Conservation (phyloP, 2,888 invertebrate genomes). For the Galeruca laticollis region DNA sequence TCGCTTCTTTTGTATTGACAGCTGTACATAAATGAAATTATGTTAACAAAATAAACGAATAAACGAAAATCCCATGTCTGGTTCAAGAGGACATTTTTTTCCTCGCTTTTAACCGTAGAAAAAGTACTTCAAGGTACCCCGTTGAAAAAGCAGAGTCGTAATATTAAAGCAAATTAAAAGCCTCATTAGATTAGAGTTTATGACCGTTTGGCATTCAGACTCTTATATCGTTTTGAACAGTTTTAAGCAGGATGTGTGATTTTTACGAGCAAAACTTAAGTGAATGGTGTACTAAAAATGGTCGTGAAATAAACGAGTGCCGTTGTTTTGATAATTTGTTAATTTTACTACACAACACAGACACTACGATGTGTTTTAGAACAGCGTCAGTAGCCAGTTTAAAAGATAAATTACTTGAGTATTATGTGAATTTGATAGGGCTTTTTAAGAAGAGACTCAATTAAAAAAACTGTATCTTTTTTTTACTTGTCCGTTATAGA, state of each 20-base stretch:
- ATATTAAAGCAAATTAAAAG: slow-evolving; percentile 40
- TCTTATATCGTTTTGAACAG: slow-evolving; percentile 34
- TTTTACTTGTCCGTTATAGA: too few relatives aligned
- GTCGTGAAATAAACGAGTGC: slow-evolving; percentile 46
- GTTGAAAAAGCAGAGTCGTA: slow-evolving; percentile 21
- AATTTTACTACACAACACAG: slow-evolving; percentile 39
- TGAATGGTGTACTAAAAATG: slow-evolving; percentile 46
- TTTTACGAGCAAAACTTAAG: slow-evolving; percentile 48
- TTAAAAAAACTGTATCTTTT: too few relatives aligned
- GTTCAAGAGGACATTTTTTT: not conserved
- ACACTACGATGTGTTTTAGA: slow-evolving; percentile 21
- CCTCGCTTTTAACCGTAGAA: not conserved
- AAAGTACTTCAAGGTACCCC: slow-evolving; percentile 2
- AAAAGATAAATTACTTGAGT: slow-evolving; percentile 27
- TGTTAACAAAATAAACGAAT: too few relatives aligned
- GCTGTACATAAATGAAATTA: too few relatives aligned
- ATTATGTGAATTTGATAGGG: slow-evolving; percentile 9
- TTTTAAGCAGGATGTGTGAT: slow-evolving; percentile 49
- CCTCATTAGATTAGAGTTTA: slow-evolving; percentile 42
- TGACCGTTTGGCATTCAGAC: slow-evolving; percentile 39
- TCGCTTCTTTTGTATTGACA: too few relatives aligned
- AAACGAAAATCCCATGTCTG: not conserved
- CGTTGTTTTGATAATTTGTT: slow-evolving; percentile 49
- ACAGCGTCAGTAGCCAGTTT: slow-evolving; percentile 28
- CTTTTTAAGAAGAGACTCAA: not conserved